Evolutionary conservation across 2,113 vertebrate genomes (phyloP).

Genomic region (Pterocles burchelli): DNA sequence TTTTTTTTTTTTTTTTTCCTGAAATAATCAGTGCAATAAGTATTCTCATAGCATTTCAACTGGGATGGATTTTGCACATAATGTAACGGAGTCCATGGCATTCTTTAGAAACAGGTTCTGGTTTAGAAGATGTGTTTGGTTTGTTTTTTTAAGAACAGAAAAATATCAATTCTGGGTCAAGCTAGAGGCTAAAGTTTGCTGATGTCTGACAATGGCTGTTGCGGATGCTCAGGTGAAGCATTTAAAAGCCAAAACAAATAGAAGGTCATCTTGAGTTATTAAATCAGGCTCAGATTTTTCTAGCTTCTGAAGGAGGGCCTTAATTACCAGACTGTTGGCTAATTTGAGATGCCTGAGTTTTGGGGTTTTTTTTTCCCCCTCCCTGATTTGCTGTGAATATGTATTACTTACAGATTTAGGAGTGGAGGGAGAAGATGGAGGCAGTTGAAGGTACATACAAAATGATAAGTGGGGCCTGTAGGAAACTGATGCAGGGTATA

Average conservation of each 20-base stretch:
- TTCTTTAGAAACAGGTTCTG: not conserved
- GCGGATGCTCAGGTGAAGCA: not conserved
- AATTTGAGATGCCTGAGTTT: not conserved
- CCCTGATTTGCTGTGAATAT: not conserved
- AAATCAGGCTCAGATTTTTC: not conserved
- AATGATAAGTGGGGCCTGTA: not conserved
- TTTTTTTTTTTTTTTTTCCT: not conserved
- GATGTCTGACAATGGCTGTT: not conserved
- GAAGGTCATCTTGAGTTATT: not conserved
- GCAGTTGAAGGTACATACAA: accelerated
- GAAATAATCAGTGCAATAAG: not conserved
- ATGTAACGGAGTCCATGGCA: accelerated
- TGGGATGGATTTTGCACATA: not conserved
- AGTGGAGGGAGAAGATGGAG: not conserved
- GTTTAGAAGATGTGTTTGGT: not conserved
- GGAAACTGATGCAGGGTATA: not conserved
- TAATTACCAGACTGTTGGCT: not conserved
- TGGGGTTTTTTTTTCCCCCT: not conserved
- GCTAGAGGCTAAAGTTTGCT: not conserved
- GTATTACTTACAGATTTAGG: not conserved
- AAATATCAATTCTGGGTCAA: not conserved
- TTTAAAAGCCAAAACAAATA: not conserved
- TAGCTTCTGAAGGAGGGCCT: not conserved
- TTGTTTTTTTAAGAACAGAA: not conserved
- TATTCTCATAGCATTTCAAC: not conserved